Conservation (phyloP, 1,140 invertebrate species). For the Drosophila repletoides region DNA sequence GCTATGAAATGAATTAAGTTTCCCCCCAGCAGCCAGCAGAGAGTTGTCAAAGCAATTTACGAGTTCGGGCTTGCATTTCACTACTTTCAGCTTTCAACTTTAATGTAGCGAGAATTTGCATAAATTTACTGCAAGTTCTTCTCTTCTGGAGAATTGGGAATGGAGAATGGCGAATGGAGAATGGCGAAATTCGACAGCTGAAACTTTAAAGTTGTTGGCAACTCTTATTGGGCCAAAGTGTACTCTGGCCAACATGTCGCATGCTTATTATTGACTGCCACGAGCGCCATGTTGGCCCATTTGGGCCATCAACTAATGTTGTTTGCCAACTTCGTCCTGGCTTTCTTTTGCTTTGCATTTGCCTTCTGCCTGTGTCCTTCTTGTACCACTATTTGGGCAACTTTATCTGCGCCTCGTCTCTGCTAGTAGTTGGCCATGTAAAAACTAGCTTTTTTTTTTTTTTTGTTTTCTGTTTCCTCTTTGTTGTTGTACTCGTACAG, state of each 20-base stretch:
- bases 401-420: constrained; percentile 36
- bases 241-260: constrained; percentile 74
- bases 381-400: constrained; percentile 22
- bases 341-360: constrained; percentile 44
- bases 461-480: constrained; percentile 14
- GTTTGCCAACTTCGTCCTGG: constrained; percentile 70
- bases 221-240: constrained; percentile 61
- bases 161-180: constrained; percentile 7
- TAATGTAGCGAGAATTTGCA: constrained; percentile 65
- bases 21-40: neutral
- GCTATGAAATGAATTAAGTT: neutral
- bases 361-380: neutral
- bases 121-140: constrained; percentile 51
- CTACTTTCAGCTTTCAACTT: constrained; percentile 39
- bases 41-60: constrained; percentile 22
- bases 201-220: constrained; percentile 71
- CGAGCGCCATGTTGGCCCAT: constrained; percentile 74
- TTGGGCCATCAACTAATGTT: constrained; percentile 79
- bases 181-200: constrained; percentile 25
- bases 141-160: too few relatives aligned
- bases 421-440: constrained; percentile 21
- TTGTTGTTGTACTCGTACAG: constrained; percentile 24
- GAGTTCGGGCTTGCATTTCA: constrained; percentile 29
- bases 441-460: constrained; percentile 51
- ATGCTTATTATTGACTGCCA: constrained; percentile 80